These are phyloP conservation scores for Pteruthius melanotis DNA, from an alignment of 2,113 vertebrate species.

Conservation along the genomic window DNA sequence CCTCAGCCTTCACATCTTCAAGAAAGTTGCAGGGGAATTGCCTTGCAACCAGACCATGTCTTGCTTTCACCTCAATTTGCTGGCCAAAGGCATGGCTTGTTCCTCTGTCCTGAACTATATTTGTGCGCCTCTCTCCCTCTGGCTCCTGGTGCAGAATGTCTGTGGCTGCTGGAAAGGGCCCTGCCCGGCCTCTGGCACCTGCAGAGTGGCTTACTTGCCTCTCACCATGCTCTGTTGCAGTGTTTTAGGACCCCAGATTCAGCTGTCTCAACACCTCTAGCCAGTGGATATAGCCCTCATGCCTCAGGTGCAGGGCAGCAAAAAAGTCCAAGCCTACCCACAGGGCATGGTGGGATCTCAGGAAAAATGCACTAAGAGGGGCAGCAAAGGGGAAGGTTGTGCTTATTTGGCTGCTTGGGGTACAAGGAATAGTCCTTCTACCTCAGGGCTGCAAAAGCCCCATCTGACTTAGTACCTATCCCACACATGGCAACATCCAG, in stretches of 20 bases:
- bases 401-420: neutral
- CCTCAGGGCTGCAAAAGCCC: neutral
- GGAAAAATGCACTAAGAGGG: neutral
- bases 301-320: neutral
- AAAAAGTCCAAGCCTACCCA: neutral
- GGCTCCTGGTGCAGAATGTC: neutral
- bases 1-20: neutral
- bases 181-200: neutral
- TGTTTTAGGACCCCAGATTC: neutral
- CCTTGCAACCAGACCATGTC: neutral
- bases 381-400: rapidly evolving
- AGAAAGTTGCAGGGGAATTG: neutral
- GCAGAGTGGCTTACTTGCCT: neutral
- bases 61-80: neutral
- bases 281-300: neutral
- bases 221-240: neutral
- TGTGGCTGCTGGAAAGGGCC: neutral
- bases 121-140: neutral
- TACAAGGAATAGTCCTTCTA: neutral
- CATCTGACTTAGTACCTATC: neutral
- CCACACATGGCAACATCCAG: neutral
- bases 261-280: neutral
- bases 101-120: neutral
- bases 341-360: neutral
- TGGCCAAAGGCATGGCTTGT: neutral